Evolutionary conservation across 1,140 invertebrate species (phyloP).

Genomic region (Eumaeus atala): DNA sequence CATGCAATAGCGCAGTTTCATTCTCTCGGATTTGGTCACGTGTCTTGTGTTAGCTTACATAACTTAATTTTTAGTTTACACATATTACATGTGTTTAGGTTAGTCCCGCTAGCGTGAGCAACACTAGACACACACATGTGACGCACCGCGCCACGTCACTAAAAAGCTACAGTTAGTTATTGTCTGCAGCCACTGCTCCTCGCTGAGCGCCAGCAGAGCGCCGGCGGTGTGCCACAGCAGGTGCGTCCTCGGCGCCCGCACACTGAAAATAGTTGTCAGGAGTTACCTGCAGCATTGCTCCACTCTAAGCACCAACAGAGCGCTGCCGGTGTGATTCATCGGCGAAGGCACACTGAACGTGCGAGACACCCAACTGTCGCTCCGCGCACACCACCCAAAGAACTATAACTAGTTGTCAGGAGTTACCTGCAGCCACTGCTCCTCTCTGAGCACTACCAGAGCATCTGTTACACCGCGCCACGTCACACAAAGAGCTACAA

Average conservation of each 20-base stretch:
- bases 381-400: background rate
- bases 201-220: background rate
- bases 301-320: background rate
- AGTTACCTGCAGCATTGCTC: background rate
- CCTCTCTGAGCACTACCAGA: background rate
- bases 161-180: background rate
- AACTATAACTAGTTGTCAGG: background rate
- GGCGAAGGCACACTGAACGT: too few relatives aligned
- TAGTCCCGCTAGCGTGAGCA: too few relatives aligned
- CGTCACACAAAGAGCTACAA: background rate
- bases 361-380: background rate
- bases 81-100: too few relatives aligned
- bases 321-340: background rate
- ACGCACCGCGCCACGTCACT: background rate
- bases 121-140: background rate
- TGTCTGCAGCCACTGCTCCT: background rate
- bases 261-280: background rate
- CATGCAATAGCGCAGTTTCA: too few relatives aligned
- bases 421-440: background rate
- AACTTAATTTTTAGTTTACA: too few relatives aligned
- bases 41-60: too few relatives aligned
- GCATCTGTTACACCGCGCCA: background rate
- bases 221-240: constrained; percentile 35
- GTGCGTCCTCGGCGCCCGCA: too few relatives aligned
- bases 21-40: too few relatives aligned